These are phyloP conservation scores for Hemithea aestivaria DNA, from an alignment of 2,888 invertebrate genomes.

Conservation along the genomic window DNA sequence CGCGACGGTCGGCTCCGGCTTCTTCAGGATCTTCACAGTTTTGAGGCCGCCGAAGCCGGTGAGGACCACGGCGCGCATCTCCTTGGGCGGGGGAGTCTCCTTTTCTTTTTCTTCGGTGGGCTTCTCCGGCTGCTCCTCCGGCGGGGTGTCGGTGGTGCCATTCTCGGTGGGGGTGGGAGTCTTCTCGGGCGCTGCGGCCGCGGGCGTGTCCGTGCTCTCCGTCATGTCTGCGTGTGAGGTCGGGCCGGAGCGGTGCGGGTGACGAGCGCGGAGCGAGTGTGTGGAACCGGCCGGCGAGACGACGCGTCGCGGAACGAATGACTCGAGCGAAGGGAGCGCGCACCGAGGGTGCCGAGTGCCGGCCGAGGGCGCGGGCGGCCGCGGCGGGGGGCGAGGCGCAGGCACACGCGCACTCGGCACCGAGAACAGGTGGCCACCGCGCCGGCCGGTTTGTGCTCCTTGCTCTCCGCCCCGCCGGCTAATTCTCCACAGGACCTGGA, in stretches of 20 bases:
- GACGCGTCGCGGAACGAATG: slow-evolving; percentile 77
- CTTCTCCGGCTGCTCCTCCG: slow-evolving; percentile 74
- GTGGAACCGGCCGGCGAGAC: slow-evolving; percentile 66
- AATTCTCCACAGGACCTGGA: slow-evolving; percentile 63
- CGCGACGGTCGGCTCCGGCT: slow-evolving; percentile 84
- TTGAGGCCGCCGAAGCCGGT: slow-evolving; percentile 92
- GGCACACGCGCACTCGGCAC: slow-evolving; percentile 44
- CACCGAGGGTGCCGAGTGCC: slow-evolving; percentile 37
- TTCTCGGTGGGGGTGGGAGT: slow-evolving; percentile 79
- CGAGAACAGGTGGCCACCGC: slow-evolving; percentile 66
- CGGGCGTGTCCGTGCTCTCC: slow-evolving; percentile 74
- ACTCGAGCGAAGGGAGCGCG: slow-evolving; percentile 68
- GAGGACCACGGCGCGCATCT: slow-evolving; percentile 91
- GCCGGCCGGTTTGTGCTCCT: slow-evolving; percentile 37
- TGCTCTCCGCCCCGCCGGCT: slow-evolving; percentile 32
- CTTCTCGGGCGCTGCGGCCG: slow-evolving; percentile 76
- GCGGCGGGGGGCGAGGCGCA: slow-evolving; percentile 28
- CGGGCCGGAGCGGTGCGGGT: slow-evolving; percentile 52
- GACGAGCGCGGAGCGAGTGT: slow-evolving; percentile 65
- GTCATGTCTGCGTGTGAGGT: slow-evolving; percentile 59
- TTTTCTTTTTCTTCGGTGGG: slow-evolving; percentile 77
- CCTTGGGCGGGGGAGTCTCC: slow-evolving; percentile 82
- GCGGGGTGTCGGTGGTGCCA: slow-evolving; percentile 68
- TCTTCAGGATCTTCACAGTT: slow-evolving; percentile 89
- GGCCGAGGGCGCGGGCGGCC: slow-evolving; percentile 23